These are phyloP conservation scores for Carlito syrichta DNA, from an alignment of 2,113 vertebrate genomes.

Conservation along the genomic window DNA sequence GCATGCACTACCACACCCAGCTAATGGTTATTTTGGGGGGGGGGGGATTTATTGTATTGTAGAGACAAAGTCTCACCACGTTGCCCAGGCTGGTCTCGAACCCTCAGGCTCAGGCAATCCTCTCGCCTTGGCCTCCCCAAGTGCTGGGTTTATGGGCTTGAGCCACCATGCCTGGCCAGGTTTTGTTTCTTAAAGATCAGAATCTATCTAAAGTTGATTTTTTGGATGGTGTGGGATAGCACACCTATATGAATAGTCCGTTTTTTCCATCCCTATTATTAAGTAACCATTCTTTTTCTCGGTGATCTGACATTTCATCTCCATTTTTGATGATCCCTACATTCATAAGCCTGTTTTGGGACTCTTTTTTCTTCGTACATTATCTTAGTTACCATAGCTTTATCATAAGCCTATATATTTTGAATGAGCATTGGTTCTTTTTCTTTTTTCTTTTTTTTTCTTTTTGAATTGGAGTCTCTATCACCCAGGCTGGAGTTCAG, in stretches of 20 bases:
- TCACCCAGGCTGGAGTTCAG: too few species aligned
- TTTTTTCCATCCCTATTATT: background rate
- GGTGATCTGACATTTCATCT: background rate
- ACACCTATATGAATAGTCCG: background rate
- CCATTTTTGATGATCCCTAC: background rate
- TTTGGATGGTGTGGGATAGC: background rate
- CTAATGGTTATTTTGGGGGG: too few species aligned
- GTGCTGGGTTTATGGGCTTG: too few species aligned
- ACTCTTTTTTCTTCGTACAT: background rate
- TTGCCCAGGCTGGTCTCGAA: too few species aligned
- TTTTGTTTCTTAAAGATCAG: background rate
- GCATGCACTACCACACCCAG: too few species aligned
- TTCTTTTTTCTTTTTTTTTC: too few species aligned
- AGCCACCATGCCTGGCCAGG: too few species aligned
- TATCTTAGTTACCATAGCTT: background rate
- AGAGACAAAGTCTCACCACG: too few species aligned
- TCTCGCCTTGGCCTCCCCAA: too few species aligned
- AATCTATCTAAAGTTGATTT: background rate
- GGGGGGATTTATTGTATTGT: too few species aligned
- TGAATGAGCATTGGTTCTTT: background rate
- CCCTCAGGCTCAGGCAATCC: too few species aligned
- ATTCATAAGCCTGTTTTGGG: background rate
- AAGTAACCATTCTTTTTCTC: background rate
- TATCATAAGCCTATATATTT: background rate
- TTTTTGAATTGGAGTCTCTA: too few species aligned